These are phyloP conservation scores for Setophaga kirtlandii DNA, from an alignment of 2,113 vertebrate species.

Conservation along the genomic window DNA sequence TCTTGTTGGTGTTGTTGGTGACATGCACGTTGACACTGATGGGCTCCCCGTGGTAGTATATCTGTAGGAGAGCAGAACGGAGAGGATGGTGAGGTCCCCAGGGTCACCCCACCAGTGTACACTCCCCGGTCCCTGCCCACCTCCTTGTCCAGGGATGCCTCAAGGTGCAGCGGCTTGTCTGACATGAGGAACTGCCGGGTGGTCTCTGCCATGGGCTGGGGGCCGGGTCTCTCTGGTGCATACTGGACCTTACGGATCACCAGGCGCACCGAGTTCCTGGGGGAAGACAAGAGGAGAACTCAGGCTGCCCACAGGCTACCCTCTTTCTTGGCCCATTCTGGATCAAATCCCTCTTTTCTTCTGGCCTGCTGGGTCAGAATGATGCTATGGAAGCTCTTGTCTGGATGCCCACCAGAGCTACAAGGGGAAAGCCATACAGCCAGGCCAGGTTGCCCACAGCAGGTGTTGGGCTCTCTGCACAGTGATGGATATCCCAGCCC, in stretches of 20 bases:
- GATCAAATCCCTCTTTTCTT: neutral
- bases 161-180: conserved; percentile 91
- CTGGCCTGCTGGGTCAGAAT: neutral
- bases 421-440: neutral
- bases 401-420: neutral
- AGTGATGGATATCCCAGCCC: neutral
- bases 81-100: neutral
- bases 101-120: neutral
- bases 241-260: conserved; percentile 96
- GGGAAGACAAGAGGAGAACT: neutral
- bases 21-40: conserved; percentile 97
- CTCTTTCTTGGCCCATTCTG: neutral
- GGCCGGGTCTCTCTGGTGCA: conserved; percentile 88
- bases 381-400: neutral
- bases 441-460: fast-evolving
- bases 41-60: conserved; percentile 96
- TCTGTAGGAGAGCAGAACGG: conserved; percentile 69
- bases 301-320: fast-evolving
- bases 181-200: conserved; percentile 97
- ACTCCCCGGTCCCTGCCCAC: neutral
- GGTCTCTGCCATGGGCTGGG: conserved; percentile 92
- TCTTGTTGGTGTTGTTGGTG: conserved; percentile 99
- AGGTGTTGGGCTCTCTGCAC: neutral
- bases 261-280: conserved; percentile 92
- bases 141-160: conserved; percentile 95